These are phyloP conservation scores for Tipula lateralis DNA, from an alignment of 2,888 invertebrate genomes.

Conservation along the genomic window DNA sequence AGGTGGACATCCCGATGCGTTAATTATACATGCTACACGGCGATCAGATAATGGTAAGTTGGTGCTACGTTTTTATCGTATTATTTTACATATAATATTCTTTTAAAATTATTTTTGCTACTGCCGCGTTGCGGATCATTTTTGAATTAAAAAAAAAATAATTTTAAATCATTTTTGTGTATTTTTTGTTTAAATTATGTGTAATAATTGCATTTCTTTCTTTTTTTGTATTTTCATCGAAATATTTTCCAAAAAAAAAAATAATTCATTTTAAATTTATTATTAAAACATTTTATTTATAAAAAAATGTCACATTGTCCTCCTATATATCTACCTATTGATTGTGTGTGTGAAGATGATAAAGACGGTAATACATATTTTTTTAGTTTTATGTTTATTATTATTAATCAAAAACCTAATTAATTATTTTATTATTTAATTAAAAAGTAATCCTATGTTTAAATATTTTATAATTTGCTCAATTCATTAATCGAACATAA, in stretches of 20 bases:
- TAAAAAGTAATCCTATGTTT: background rate
- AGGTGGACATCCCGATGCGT: slow-evolving; percentile 89
- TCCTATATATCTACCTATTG: slow-evolving; percentile 24
- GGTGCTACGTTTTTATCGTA: background rate
- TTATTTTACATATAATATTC: background rate
- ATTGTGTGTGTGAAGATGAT: slow-evolving; percentile 46
- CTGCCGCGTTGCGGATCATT: background rate
- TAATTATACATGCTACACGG: slow-evolving; percentile 82
- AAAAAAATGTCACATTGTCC: slow-evolving; percentile 24
- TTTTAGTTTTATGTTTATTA: background rate
- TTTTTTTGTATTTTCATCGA: slow-evolving; percentile 11
- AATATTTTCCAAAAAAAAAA: background rate
- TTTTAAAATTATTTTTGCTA: slow-evolving; percentile 14
- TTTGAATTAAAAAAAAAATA: background rate
- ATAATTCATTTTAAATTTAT: slow-evolving; percentile 7
- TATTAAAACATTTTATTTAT: slow-evolving; percentile 12
- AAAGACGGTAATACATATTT: slow-evolving; percentile 47
- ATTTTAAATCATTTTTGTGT: slow-evolving; percentile 5
- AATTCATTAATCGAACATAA: background rate
- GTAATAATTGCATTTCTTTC: slow-evolving; percentile 20
- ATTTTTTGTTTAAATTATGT: background rate
- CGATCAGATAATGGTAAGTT: slow-evolving; percentile 52
- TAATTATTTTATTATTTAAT: background rate
- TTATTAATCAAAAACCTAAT: background rate
- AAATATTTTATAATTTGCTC: background rate